Percentiles rank a stretch among this genome's conserved stretches.
These are phyloP conservation scores for Amphiprion clarkii DNA, from an alignment of 2,797 vertebrate genomes.

Conservation along the genomic window DNA sequence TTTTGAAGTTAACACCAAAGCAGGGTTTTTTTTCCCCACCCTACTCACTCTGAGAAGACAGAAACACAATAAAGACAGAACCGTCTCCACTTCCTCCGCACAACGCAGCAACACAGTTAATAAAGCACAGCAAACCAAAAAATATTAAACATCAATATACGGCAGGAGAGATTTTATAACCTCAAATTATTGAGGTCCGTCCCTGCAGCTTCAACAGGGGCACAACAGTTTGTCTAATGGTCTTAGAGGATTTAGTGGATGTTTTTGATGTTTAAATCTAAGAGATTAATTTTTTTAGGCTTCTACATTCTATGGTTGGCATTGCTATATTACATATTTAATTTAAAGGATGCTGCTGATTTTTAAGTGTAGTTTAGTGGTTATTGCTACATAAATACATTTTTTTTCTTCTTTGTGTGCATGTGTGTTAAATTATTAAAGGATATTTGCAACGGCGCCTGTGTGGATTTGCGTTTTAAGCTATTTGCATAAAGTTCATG, in stretches of 20 bases:
- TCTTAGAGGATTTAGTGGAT: constrained; percentile 38
- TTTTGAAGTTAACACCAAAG: constrained; percentile 74
- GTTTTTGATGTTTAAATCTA: constrained; percentile 13
- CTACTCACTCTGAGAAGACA: constrained; percentile 18
- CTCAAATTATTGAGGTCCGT: constrained; percentile 48
- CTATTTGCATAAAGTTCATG: constrained; percentile 7
- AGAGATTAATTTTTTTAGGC: constrained; percentile 38
- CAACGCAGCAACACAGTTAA: constrained; percentile 57
- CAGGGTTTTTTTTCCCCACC: constrained; percentile 30
- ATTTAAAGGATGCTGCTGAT: not conserved
- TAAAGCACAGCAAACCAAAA: constrained; percentile 63
- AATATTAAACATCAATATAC: constrained; percentile 59
- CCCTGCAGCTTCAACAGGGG: constrained; percentile 17
- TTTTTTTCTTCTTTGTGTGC: not conserved
- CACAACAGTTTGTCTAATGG: constrained; percentile 26
- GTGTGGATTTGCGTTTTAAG: constrained; percentile 3
- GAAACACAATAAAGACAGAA: constrained; percentile 65
- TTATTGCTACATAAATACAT: not conserved
- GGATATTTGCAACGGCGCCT: not conserved
- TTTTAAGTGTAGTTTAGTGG: not conserved
- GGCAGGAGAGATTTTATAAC: constrained; percentile 41
- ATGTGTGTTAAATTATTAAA: constrained; percentile 3
- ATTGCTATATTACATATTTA: constrained; percentile 13
- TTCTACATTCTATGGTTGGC: not conserved
- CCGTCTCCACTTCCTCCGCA: constrained; percentile 28